Base-by-base conservation (phyloP, 2,113 vertebrate species). In the Clarias magur region DNA sequence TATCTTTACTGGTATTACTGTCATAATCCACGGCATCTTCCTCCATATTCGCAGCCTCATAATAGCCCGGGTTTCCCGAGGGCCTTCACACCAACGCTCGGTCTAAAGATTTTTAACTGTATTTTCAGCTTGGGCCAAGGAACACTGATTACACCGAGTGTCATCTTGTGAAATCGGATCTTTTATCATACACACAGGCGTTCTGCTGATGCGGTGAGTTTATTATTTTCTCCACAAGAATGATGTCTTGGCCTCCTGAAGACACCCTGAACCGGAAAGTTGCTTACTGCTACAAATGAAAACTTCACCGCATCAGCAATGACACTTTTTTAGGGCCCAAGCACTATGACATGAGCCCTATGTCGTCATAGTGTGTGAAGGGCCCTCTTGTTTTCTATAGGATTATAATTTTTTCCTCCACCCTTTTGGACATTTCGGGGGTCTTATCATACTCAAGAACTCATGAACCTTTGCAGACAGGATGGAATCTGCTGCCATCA, bases 51-150 rank as follows among this genome's bases (percentile, higher is more conserved):
- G 6, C 27, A 25, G 78, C 68, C 84, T 82, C 48, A 42, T 48
- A 76, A 62, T 73, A 60, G 73, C 30, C 65, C 86, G 82, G 75
- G 88, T 79, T n/a, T 72, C 88, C 84, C 16, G 27, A 60, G 80
- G 80, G 85, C 84, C 57, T 53, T 86, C 80, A 89, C 62, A 86
- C 72, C 54, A 23, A 19, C 27, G 48, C 75, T 83, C 27, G 60
- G 70, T 60, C 60, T 27, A 19, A 79, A 80, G 38, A 63, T 60
- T 57, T 48, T 86, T 23, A 9, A 56, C 62, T 80, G 80, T 12
- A 23, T 88, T 82, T 86, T 83, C 56, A 17, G 17, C 25, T 60
- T 34, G n/a, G 42, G n/a, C 59, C 13, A 54, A 25, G 48, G 19
- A 76, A 59, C 75, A 27, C 25, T 54, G 63, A 63, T 86, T 88